These are phyloP conservation scores for Crambe crambe DNA, from an alignment of 37 sponge, comb jelly and placozoan genomes.

Conservation along the genomic window DNA sequence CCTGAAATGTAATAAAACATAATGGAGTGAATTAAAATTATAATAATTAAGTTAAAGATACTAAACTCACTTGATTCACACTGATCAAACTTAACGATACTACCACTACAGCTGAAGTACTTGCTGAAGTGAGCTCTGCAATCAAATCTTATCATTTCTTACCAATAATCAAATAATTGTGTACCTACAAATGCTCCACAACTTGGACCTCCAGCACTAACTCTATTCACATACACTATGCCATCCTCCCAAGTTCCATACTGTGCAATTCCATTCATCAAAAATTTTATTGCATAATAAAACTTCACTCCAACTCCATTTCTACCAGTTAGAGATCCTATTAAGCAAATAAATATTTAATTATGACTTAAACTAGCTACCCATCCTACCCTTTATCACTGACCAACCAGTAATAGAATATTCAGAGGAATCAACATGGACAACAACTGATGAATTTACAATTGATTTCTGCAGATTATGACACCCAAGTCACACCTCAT, in stretches of 20 bases:
- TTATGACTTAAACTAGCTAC: not conserved
- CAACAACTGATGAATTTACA: no score
- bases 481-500: no score
- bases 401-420: not conserved
- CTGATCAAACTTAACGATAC: no score
- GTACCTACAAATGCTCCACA: constrained; percentile 22
- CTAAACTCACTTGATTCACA: no score
- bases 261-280: not conserved
- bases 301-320: constrained; percentile 57
- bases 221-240: not conserved
- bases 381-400: not conserved
- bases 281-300: constrained; percentile 38
- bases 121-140: constrained; percentile 58
- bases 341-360: not conserved
- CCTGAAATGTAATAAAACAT: no score
- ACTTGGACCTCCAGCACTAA: not conserved
- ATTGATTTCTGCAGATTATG: no score
- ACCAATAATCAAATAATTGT: no score
- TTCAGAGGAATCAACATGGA: not conserved
- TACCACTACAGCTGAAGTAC: no score
- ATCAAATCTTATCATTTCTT: no score
- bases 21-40: no score
- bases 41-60: no score
- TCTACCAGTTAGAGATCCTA: constrained; percentile 59
- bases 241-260: constrained; percentile 48